These are phyloP conservation scores for Mustela nigripes DNA, from an alignment of 2,113 vertebrate genomes.

Conservation along the genomic window DNA sequence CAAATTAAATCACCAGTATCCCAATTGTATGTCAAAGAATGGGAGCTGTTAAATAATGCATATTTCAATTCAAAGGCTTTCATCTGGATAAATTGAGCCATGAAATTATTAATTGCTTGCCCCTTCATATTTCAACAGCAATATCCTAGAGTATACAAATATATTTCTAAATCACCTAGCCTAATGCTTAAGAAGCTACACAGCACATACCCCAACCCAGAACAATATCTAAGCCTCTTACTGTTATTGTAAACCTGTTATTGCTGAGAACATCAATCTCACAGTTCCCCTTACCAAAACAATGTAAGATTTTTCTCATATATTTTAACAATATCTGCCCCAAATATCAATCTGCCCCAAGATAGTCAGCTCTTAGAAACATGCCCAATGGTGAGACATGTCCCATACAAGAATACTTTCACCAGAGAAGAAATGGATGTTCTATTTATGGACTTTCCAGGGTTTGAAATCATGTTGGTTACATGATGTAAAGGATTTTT, in stretches of 20 bases:
- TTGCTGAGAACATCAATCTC: neutral
- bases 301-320: neutral
- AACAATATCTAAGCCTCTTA: neutral
- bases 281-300: neutral
- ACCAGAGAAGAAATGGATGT: neutral
- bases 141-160: conserved; percentile 15
- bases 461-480: neutral
- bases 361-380: neutral
- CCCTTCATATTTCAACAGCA: conserved; percentile 51
- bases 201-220: neutral
- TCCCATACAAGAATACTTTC: neutral
- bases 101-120: neutral
- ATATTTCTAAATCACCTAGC: conserved; percentile 23
- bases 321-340: conserved; percentile 2
- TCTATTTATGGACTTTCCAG: neutral
- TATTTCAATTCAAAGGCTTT: conserved; percentile 81
- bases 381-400: neutral
- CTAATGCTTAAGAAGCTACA: neutral
- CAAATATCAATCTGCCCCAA: neutral
- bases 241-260: neutral
- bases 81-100: conserved; percentile 70
- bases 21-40: conserved; percentile 56
- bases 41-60: conserved; percentile 85
- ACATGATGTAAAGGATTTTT: neutral
- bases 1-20: conserved; percentile 77